Conservation (phyloP, 1,140 invertebrate species). For the Nixonia krombeini region DNA sequence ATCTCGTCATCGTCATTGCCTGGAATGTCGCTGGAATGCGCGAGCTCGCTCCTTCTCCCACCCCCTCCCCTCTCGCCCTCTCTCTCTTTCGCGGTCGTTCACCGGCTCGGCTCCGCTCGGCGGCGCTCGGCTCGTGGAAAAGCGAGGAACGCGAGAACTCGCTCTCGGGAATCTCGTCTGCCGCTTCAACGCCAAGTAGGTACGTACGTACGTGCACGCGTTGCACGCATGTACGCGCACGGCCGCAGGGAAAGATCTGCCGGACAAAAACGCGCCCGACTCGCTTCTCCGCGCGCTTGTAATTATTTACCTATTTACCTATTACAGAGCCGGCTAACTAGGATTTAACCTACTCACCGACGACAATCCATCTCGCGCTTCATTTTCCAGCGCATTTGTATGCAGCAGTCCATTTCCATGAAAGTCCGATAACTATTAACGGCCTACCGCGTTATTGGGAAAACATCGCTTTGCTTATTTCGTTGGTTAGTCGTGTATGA, state of each 20-base stretch:
- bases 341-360: conserved; percentile 28
- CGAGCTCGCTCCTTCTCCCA: conserved; percentile 46
- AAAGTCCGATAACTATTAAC: too few relatives aligned
- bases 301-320: conserved; percentile 29
- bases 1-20: conserved; percentile 58
- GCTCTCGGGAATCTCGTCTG: conserved; percentile 24
- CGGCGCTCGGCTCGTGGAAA: conserved; percentile 40
- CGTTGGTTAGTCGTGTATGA: too few relatives aligned
- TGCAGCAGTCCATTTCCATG: too few relatives aligned
- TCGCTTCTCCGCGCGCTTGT: conserved; percentile 20
- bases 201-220: too few relatives aligned
- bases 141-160: conserved; percentile 40
- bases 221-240: neutral
- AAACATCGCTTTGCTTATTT: too few relatives aligned
- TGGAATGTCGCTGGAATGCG: conserved; percentile 56
- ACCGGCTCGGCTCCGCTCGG: conserved; percentile 37
- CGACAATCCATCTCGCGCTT: too few relatives aligned
- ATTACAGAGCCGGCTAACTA: conserved; percentile 20
- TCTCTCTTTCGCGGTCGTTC: conserved; percentile 59
- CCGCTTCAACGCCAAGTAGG: conserved; percentile 21
- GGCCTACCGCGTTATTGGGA: too few relatives aligned
- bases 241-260: neutral
- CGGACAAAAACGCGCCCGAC: conserved; percentile 21
- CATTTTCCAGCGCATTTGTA: too few relatives aligned
- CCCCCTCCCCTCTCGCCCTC: too few relatives aligned